Evolutionary conservation across 2,888 invertebrate species (phyloP).

Genomic region (Diarsia brunnea): DNA sequence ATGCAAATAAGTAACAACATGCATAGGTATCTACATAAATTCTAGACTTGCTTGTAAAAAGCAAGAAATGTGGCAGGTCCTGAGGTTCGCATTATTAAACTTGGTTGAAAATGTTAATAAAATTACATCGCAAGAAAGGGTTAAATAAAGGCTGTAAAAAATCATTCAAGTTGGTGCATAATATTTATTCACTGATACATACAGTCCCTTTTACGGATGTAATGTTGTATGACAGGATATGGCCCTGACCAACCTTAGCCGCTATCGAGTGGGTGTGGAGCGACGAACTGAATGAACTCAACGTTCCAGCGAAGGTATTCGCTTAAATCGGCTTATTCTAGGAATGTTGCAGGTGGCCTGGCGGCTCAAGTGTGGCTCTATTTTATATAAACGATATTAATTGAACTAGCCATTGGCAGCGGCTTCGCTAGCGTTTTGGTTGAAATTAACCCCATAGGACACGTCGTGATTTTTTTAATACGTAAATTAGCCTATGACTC

Average conservation of each 20-base stretch:
- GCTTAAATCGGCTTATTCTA: constrained; percentile 43
- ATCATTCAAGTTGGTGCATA: constrained; percentile 48
- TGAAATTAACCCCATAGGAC: not conserved
- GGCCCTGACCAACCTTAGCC: constrained; percentile 74
- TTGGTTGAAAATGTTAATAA: not conserved
- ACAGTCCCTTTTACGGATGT: constrained; percentile 59
- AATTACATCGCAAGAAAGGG: constrained; percentile 1
- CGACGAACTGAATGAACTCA: constrained; percentile 60
- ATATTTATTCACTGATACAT: constrained; percentile 62
- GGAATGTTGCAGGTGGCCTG: constrained; percentile 64
- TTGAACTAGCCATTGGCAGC: not conserved
- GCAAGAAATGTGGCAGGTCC: constrained; percentile 14
- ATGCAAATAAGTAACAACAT: constrained; percentile 4
- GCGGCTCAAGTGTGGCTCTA: constrained; percentile 9
- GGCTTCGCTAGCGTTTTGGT: not conserved
- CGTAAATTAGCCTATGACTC: no score
- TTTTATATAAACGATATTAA: constrained; percentile 20
- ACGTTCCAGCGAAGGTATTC: constrained; percentile 59
- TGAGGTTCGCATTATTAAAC: constrained; percentile 13
- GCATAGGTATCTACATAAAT: not conserved
- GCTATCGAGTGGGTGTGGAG: constrained; percentile 70
- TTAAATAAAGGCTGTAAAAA: constrained; percentile 32
- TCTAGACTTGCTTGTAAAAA: constrained; percentile 8
- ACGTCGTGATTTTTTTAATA: no score
- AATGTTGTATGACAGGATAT: constrained; percentile 64